Base-by-base conservation (phyloP, 2,888 invertebrate species). In the Mimachlamys varia region DNA sequence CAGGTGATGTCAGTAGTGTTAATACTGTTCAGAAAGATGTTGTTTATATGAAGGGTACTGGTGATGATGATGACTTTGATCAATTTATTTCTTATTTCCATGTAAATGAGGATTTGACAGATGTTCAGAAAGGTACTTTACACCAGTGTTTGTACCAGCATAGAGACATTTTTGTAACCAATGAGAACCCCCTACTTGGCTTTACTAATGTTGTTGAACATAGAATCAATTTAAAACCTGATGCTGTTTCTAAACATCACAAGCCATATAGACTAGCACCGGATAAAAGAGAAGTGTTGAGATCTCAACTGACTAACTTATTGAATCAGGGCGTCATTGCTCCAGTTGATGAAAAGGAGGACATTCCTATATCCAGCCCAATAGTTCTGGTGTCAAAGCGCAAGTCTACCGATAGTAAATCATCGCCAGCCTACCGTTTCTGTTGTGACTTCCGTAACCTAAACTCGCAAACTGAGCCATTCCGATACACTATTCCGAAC, bases 361-460 rank as follows among this genome's bases (percentile, higher is more conserved):
- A 88, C 33, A 62, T 91, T 37, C 92, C 91, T 13, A 90, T 92
- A 44, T 91, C 91, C 50, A 91, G 90, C 89, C 90, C 90, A 22
- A 91, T 91, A 38, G 91, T 92, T 27, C 89, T 90, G 19, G 91
- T 91, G 58, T 55, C 90, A n/a, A 92, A 92, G 87, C 88, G 91
- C n/a, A 92, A 92, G 49, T 91, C 91, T 58, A 58, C 55, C 7
- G 37, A 27, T 15, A 88, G 88, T 50, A 44, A 87, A 50, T 87
- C 89, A 50, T 50, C 50, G 15, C 50, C 50, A 50, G 50, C 50
- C 50, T 50, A 50, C 50, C 50, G 50, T 50, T 50, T 50, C 50
- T 50, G 50, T 37, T 90, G 27, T n/a, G n/a, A n/a, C n/a, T n/a
- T n/a, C n/a, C n/a, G n/a, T n/a, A n/a, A n/a, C n/a, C n/a, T n/a